Conservation (phyloP, 2,888 invertebrate genomes). For the Panzeria rudis region DNA sequence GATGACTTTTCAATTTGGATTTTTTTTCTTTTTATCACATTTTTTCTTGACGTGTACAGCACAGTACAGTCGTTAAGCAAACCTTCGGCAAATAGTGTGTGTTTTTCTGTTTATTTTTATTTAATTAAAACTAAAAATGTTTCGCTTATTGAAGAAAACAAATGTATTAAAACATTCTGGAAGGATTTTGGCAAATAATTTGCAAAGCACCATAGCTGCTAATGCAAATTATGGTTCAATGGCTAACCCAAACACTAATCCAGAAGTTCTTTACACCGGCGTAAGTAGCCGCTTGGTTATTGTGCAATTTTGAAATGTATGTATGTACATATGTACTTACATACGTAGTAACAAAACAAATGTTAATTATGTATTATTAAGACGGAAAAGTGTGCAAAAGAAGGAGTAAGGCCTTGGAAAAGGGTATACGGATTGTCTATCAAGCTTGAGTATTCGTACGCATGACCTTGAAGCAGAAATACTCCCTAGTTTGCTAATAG, state of each 20-base stretch:
- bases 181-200: conserved; percentile 58
- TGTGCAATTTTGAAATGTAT: background rate
- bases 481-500: too few relatives aligned
- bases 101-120: background rate
- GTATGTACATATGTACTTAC: background rate
- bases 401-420: too few relatives aligned
- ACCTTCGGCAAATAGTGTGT: conserved; percentile 23
- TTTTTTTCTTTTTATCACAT: background rate
- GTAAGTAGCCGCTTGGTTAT: conserved; percentile 84
- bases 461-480: conserved; percentile 50
- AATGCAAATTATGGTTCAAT: conserved; percentile 85
- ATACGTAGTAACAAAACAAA: too few relatives aligned
- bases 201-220: conserved; percentile 56
- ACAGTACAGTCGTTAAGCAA: conserved; percentile 24
- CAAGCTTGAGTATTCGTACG: background rate
- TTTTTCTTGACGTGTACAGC: conserved; percentile 1
- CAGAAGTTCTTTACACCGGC: conserved; percentile 91
- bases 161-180: conserved; percentile 60
- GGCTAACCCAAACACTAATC: conserved; percentile 88
- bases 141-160: conserved; percentile 77
- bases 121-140: conserved; percentile 73
- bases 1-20: background rate
- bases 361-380: too few relatives aligned
- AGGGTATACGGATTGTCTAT: background rate
- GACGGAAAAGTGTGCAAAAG: too few relatives aligned